phyloP scores from a whole-genome alignment of 2,113 vertebrate species.

The Oncorhynchus nerka region DNA sequence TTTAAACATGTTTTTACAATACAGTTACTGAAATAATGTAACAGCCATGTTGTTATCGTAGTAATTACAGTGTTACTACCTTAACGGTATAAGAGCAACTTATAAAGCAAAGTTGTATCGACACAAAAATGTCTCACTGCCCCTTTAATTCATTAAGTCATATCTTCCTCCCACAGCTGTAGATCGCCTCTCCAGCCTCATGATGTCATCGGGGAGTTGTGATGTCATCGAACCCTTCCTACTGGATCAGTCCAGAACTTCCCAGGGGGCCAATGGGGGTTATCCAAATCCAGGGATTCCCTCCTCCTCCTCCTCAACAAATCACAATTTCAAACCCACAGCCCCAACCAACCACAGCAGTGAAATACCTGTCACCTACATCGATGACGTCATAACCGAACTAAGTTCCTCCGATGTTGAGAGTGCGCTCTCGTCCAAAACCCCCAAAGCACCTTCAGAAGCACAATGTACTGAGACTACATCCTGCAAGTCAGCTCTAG shows the following conservation, averaged over 20 bases:
- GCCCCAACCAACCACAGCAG: slow-evolving; percentile 1
- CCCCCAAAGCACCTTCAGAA: no score
- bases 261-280: slow-evolving; percentile 30
- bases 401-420: slow-evolving; percentile 36
- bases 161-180: slow-evolving; percentile 68
- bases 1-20: no score
- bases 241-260: slow-evolving; percentile 39
- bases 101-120: neutral
- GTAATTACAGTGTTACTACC: neutral
- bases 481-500: neutral
- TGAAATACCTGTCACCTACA: slow-evolving; percentile 63
- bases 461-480: neutral
- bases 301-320: slow-evolving; percentile 10
- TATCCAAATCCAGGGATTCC: neutral
- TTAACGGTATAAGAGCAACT: no score
- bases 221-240: slow-evolving; percentile 42
- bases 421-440: neutral
- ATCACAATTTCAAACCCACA: slow-evolving; percentile 10
- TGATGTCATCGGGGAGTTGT: slow-evolving; percentile 58
- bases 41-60: neutral
- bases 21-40: neutral
- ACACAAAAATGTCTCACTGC: no score
- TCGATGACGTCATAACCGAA: slow-evolving; percentile 70
- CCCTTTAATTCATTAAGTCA: neutral
- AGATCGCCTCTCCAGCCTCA: slow-evolving; percentile 71